Percentiles rank a stretch among this genome's conserved stretches.
phyloP scores from a whole-genome alignment of 35 echinoderm and acorn worm genomes.

The Heliocidaris erythrogramma region DNA sequence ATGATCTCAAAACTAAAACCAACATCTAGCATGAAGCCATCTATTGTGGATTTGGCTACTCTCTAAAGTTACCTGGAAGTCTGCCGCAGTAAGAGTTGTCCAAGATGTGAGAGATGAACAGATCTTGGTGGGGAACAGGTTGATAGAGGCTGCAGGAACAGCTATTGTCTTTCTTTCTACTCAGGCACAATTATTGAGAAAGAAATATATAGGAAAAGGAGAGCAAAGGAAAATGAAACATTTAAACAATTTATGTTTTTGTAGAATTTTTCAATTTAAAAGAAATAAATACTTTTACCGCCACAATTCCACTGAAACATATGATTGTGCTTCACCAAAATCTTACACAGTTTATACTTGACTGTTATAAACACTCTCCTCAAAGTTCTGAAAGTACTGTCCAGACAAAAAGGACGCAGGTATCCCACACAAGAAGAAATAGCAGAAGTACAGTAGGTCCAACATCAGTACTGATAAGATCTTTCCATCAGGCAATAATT shows the following conservation, averaged over 20 bases:
- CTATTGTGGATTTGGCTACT: no score
- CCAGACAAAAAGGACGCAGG: no score
- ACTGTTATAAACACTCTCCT: no score
- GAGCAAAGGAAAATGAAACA: neutral
- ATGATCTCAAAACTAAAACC: no score
- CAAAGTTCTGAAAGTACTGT: no score
- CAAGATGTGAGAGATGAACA: constrained; percentile 75
- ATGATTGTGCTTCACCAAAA: no score
- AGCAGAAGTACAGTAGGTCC: no score
- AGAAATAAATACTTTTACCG: neutral
- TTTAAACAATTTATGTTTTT: neutral
- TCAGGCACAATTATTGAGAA: neutral
- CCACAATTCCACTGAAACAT: no score
- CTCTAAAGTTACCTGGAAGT: constrained; percentile 49
- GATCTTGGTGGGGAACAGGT: constrained; percentile 88
- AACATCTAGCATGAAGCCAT: no score
- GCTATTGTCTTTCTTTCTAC: constrained; percentile 55
- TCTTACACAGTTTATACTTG: no score
- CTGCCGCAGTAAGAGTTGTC: constrained; percentile 63
- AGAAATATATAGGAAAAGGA: neutral
- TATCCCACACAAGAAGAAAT: no score
- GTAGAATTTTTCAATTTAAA: neutral
- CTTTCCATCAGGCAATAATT: neutral
- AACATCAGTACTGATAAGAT: neutral
- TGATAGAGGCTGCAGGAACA: constrained; percentile 66